phyloP scores from a whole-genome alignment of 30 jellyfish, hydroid and myxozoan species.

The Mastigias papua region DNA sequence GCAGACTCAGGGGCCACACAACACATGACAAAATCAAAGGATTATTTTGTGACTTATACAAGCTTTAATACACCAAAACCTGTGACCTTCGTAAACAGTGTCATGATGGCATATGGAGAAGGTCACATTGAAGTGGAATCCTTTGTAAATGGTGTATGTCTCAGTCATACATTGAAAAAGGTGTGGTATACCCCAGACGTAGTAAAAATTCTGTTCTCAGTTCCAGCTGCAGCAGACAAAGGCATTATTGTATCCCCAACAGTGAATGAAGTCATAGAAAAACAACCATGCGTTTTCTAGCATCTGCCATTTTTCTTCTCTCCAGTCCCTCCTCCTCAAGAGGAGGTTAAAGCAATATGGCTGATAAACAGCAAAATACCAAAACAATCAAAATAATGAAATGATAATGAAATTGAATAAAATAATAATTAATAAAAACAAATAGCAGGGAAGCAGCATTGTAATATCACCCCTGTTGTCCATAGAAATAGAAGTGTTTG shows the following conservation, averaged over 20 bases:
- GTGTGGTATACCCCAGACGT: no score
- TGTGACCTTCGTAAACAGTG: no score
- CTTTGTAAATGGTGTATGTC: no score
- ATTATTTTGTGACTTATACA: no score
- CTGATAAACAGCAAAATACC: background rate
- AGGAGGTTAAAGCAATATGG: conserved; percentile 1
- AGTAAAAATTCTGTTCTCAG: conserved; percentile 51
- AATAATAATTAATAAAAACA: background rate
- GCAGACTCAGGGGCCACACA: no score
- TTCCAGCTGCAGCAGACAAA: conserved; percentile 59
- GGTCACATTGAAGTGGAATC: no score
- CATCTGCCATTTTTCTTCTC: background rate
- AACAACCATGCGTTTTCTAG: background rate
- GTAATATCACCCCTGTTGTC: conserved; percentile 13
- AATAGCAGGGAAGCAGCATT: background rate
- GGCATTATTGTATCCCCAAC: conserved; percentile 22
- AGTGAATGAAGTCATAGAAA: background rate
- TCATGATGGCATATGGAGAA: no score
- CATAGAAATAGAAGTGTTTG: background rate
- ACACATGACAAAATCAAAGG: no score
- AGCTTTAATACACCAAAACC: no score
- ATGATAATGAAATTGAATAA: background rate
- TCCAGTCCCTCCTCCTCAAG: background rate
- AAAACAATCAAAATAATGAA: background rate
- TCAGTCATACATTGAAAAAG: no score